A percentile compares a stretch with the other conserved stretches of the same genome.
phyloP scores from a whole-genome alignment of 2,797 vertebrate genomes.

The Myiotriccus ornatus region DNA sequence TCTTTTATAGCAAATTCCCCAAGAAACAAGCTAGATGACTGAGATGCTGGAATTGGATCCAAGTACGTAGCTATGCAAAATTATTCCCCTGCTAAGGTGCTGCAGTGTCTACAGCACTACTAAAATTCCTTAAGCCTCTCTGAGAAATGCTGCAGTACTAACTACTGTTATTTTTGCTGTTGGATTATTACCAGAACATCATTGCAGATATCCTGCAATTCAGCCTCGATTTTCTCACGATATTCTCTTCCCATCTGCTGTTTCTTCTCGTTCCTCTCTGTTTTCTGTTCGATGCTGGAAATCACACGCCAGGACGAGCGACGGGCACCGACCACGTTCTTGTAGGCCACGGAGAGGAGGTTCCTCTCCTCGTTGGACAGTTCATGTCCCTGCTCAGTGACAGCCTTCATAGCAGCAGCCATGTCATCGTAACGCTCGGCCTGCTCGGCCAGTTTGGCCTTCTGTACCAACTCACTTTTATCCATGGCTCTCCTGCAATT shows the following conservation, averaged over 20 bases:
- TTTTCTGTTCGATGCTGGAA: conserved; percentile 98
- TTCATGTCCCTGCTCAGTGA: conserved; percentile 91
- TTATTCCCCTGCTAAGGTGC: background rate
- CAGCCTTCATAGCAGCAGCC: conserved; percentile 93
- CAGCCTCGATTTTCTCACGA: conserved; percentile 92
- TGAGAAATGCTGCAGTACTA: conserved; percentile 7
- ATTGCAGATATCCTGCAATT: conserved; percentile 95
- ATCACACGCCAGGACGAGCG: conserved; percentile 98
- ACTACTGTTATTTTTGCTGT: conserved; percentile 47
- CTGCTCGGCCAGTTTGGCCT: conserved; percentile 98
- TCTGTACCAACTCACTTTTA: conserved; percentile 97
- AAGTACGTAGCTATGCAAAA: background rate
- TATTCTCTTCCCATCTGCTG: conserved; percentile 95
- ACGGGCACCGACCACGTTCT: conserved; percentile 97
- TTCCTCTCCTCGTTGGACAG: conserved; percentile 97
- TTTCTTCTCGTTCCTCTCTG: conserved; percentile 95
- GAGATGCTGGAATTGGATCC: background rate
- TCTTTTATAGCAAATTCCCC: background rate
- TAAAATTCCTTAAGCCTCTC: background rate
- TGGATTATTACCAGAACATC: conserved; percentile 90
- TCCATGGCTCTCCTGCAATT: conserved; percentile 85
- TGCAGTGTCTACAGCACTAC: background rate
- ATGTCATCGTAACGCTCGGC: conserved; percentile 98
- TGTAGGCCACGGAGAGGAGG: conserved; percentile 97
- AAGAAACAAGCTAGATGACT: background rate